Evolutionary conservation across 2,797 vertebrate species (phyloP), one percentile per base, ranked within the genome.

Genomic region (Melanotaenia parkinsoni): DNA sequence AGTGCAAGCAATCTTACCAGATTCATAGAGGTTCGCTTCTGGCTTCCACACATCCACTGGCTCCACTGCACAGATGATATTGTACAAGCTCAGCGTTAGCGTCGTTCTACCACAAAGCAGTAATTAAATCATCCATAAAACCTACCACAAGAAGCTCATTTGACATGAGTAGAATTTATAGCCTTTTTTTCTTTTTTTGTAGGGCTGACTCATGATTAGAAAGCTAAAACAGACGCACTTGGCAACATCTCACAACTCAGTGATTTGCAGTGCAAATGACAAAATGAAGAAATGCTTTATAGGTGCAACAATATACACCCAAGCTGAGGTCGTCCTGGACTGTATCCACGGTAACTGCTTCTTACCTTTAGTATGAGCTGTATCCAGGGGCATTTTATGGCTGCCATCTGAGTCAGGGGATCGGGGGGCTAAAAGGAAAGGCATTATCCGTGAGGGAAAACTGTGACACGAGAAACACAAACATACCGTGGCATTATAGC

Each of bases 21-120:
- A 88, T 76, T 97, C 94, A 69, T 95, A 96, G 69, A 94, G 74
- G 83, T 90, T 94, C 11, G 84, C 60, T 74, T 94, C 95, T 51
- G 93, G 85, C 80, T 93, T 97, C 97, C 95, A 95, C 5, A 72
- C 50, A 8, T 96, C 95, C 75, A 89, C 86, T 4, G 93, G 76
- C 73, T 93, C 92, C 88, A 94, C 95, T 95, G 92, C 79, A 76
- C 58, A 81, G 83, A 92, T 28, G 75, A 86, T 56, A 80, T 76
- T 70, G 87, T 20, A 91, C n/a, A 83, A 80, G 82, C 86, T 71
- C 54, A 72, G 74, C 51, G 3, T 90, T 87, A 91, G 59, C 67
- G 79, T 38, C 63, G 63, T 37, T 77, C 40, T 59, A 67, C 54
- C 35, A 22, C 58, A 70, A 72, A 70, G 70, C 66, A 72, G 62